Evolutionary conservation across 2,888 invertebrate genomes (phyloP).

Genomic region (Heliconius ethilla): DNA sequence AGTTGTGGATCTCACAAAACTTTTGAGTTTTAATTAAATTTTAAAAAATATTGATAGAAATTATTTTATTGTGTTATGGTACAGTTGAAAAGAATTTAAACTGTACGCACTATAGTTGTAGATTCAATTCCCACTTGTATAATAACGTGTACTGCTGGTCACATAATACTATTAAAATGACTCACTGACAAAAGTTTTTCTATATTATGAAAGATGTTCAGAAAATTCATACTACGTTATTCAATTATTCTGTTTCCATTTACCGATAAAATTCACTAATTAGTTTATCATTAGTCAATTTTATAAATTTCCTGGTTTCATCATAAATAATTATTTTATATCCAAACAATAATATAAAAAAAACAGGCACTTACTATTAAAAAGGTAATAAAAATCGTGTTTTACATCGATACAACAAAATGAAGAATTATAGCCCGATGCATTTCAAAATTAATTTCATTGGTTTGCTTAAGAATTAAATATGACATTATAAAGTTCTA

Average conservation of each 20-base stretch:
- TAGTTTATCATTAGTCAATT: not conserved
- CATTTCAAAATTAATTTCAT: conserved; percentile 20
- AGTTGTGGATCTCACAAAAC: not conserved
- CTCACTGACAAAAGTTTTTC: not conserved
- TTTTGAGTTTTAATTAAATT: not conserved
- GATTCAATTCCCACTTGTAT: not conserved
- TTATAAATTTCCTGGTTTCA: not conserved
- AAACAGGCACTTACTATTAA: conserved; percentile 6
- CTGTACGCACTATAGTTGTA: not conserved
- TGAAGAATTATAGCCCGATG: conserved; percentile 25
- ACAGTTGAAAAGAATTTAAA: not conserved
- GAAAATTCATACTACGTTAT: not conserved
- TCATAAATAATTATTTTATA: not conserved
- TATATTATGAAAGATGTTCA: not conserved
- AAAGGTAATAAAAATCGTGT: conserved; percentile 1
- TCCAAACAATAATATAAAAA: conserved; percentile 4
- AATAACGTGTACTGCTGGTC: not conserved
- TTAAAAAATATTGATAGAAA: not conserved
- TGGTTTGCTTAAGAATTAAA: conserved; percentile 31
- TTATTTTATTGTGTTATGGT: not conserved
- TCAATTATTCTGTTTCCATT: not conserved
- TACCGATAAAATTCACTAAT: not conserved
- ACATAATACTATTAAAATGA: not conserved
- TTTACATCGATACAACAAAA: conserved; percentile 16
- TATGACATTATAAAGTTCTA: conserved; percentile 42